phyloP scores from a whole-genome alignment of 1,140 invertebrate genomes.

The Saccostrea echinata region DNA sequence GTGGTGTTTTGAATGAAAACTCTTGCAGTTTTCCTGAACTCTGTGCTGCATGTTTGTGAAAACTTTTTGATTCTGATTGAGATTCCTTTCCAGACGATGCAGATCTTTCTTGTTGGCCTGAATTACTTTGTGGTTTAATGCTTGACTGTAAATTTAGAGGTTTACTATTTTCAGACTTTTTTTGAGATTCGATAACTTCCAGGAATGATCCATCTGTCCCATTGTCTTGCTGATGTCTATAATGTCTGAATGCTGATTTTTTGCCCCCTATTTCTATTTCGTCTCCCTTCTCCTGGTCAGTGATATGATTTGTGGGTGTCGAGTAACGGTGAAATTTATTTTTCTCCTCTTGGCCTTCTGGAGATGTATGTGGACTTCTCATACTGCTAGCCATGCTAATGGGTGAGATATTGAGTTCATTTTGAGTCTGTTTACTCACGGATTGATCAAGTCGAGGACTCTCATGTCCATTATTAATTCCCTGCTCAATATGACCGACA shows the following conservation, averaged over 20 bases:
- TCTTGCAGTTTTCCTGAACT: background rate
- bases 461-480: background rate
- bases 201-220: constrained; percentile 55
- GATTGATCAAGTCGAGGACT: background rate
- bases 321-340: constrained; percentile 48
- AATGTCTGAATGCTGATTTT: constrained; percentile 39
- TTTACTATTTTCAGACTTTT: background rate
- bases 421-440: background rate
- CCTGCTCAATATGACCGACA: background rate
- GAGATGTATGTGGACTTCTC: constrained; percentile 50
- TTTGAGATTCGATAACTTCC: constrained; percentile 40
- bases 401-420: constrained; percentile 54
- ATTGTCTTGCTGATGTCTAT: constrained; percentile 21
- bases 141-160: background rate
- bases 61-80: background rate
- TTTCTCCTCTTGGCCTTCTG: constrained; percentile 38
- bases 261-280: constrained; percentile 12
- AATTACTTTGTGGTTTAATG: background rate
- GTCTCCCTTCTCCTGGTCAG: background rate
- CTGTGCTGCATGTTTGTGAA: background rate
- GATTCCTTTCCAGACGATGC: constrained; percentile 29
- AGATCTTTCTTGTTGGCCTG: background rate
- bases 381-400: constrained; percentile 54
- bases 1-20: background rate
- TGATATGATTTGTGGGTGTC: constrained; percentile 43